Evolutionary conservation across 1,140 invertebrate species (phyloP), one percentile per base, ranked within the genome.

Genomic region (Plodia interpunctella): DNA sequence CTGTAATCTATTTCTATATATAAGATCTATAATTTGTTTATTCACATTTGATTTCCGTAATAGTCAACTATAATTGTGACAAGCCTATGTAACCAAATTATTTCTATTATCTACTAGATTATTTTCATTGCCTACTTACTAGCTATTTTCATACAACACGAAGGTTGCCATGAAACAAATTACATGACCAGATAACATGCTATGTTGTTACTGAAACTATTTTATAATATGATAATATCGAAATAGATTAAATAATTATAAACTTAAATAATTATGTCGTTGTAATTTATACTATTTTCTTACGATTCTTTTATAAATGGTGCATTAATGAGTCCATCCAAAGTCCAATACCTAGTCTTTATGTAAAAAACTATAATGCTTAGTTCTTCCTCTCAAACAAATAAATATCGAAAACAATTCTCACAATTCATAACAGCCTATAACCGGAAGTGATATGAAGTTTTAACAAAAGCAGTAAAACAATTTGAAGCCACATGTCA

Each of bases 401-500:
- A 2, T 15, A 44, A 44, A 44, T 44, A 44, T n/a, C 9, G 38
- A 44, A 44, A 15, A 15, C 13, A n/a, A n/a, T n/a, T n/a, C n/a
- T n/a, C n/a, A n/a, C n/a, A n/a, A n/a, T n/a, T n/a, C n/a, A n/a
- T n/a, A n/a, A n/a, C 38, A 6, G 13, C 38, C 13, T 17, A 15
- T 25, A 52, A 15, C 13, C 51, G 51, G 20, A 53, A 53, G 51
- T 53, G 51, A 53, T 51, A 51, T 25, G 51, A n/a, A 25, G 28
- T 59, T 49, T 63, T 66, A 65, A 63, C 67, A 67, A 72, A 69
- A 67, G 59, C 61, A 68, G 54, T 53, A 54, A 55, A 60, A 51
- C 62, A 55, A 58, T 57, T 54, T 44, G 60, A 60, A 63, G 30
- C 69, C 67, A 76, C 68, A 70, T 74, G 67, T 74, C 70, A 65